Base-by-base conservation (phyloP, 2,113 vertebrate species). In the Serranochromis macrocephalus region DNA sequence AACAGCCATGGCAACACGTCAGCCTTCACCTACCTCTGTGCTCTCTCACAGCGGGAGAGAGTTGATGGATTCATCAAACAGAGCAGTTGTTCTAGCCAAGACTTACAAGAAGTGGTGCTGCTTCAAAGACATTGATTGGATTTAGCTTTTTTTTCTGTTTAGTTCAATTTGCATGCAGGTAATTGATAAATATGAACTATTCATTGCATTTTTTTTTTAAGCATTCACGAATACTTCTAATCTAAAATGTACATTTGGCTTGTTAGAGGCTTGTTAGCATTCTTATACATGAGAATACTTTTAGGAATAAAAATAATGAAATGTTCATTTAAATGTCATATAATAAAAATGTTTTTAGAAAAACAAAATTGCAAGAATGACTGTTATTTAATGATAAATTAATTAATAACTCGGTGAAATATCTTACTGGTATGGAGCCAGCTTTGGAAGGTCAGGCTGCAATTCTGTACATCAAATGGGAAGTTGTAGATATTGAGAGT, bases 401-500 rank as follows among this genome's bases (percentile, higher is more conserved):
- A 1, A 1, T 17, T 78, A 29, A 78, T 49, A 49, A 1, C 42
- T 5, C 9, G 1, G 17, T 31, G 0, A 26, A 57, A 38, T 6
- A 1, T 31, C 98, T 95, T 97, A 99, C 98, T 97, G 87, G 97
- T 98, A 82, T 99, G 98, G 17, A 99, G 96, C 99, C 99, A 99
- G 92, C 98, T 99, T 95, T 99, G 99, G 94, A 99, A 99, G 81
- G 99, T 99, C 24, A 99, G 96, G 0, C 98, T 98, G 91, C 99
- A 99, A 91, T 99, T 99, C 96, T 99, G 99, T 13, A 99, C 97
- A 2, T 99, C 99, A 3, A 99, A 99, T 4, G 99, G 99, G 93
- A 99, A 99, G 96, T 98, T 99, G 93, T 99, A 99, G 96, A 99
- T 99, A 93, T 99, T 98, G 17, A 99, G 96, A 79, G 97, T 99